These are phyloP conservation scores for Dromius quadrimaculatus DNA, from an alignment of 2,888 invertebrate genomes.

Conservation along the genomic window DNA sequence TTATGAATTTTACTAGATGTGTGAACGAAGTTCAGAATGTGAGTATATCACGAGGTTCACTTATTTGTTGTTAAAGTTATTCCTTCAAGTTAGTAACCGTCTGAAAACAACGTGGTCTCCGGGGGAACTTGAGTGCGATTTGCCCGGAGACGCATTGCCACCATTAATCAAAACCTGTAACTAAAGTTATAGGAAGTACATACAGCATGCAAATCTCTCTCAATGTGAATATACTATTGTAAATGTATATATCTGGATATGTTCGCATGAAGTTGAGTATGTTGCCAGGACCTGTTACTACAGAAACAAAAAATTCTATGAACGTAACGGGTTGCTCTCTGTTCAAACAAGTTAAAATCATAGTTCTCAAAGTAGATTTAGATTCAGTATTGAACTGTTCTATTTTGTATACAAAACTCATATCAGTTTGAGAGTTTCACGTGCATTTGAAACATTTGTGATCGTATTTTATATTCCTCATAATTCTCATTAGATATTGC, in stretches of 20 bases:
- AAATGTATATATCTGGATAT: neutral
- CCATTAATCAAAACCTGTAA: constrained; percentile 38
- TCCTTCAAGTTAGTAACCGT: constrained; percentile 3
- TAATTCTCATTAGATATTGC: no score
- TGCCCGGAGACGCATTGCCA: constrained; percentile 30
- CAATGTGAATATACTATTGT: constrained; percentile 3
- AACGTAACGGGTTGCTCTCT: no score
- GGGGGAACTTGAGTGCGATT: constrained; percentile 6
- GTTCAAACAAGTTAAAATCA: no score
- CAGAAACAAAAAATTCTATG: neutral
- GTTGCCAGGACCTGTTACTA: neutral
- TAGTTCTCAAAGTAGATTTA: no score
- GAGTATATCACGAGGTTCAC: neutral
- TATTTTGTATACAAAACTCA: no score
- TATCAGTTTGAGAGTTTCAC: no score
- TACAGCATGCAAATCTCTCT: constrained; percentile 8
- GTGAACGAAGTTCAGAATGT: neutral
- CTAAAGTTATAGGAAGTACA: constrained; percentile 30
- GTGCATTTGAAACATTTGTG: no score
- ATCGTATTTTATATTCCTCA: no score
- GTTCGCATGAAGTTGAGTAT: neutral
- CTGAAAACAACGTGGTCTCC: constrained; percentile 3
- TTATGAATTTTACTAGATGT: neutral
- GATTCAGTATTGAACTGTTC: no score
- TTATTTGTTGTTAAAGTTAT: constrained; percentile 5